Conservation (phyloP, 1,140 invertebrate species). For the Brachionus asplanchnoidis region DNA sequence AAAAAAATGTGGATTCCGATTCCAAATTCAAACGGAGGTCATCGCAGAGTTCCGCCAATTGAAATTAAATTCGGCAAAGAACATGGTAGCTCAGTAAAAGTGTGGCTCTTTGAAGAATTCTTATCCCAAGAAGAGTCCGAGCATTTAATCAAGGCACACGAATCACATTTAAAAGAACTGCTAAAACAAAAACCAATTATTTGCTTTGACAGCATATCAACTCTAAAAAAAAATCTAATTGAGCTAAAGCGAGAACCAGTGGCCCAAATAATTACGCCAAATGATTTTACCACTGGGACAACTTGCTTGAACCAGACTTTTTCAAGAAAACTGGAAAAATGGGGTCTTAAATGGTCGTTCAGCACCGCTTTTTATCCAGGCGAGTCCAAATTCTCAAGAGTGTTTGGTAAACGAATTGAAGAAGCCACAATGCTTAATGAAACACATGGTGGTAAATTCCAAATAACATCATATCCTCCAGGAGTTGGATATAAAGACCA, state of each 20-base stretch:
- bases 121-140: conserved; percentile 52
- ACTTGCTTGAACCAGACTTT: conserved; percentile 52
- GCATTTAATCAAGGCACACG: conserved; percentile 50
- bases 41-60: conserved; percentile 48
- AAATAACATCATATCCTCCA: conserved; percentile 50
- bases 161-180: conserved; percentile 49
- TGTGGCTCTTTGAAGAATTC: conserved; percentile 53
- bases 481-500: conserved; percentile 52
- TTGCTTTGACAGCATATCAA: conserved; percentile 52
- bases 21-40: conserved; percentile 45
- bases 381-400: conserved; percentile 51
- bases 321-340: conserved; percentile 47
- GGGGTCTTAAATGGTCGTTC: conserved; percentile 53
- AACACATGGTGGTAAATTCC: conserved; percentile 54
- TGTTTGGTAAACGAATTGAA: conserved; percentile 48
- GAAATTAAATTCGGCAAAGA: conserved; percentile 49
- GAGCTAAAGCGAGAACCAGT: conserved; percentile 45
- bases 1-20: conserved; percentile 42
- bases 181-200: conserved; percentile 48
- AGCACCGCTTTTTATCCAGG: conserved; percentile 56
- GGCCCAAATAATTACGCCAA: conserved; percentile 46
- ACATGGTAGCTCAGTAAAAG: conserved; percentile 49
- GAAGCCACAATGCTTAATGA: conserved; percentile 49
- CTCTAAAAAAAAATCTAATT: conserved; percentile 49
- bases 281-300: conserved; percentile 52